phyloP scores from a whole-genome alignment of 92 coral and sea anemone genomes.

The Paramuricea clavata region DNA sequence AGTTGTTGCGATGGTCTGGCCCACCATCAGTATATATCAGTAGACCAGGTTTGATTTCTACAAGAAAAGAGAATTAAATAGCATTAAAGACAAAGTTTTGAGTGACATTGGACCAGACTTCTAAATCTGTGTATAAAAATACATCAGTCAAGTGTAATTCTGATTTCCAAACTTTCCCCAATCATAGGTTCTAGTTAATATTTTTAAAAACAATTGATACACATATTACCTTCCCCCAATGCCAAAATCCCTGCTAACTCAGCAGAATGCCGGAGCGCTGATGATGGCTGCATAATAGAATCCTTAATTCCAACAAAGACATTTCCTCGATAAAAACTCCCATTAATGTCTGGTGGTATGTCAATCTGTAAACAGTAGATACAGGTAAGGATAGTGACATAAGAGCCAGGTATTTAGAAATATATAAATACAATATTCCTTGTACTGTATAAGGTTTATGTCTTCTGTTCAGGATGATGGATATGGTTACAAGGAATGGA shows the following conservation, averaged over 20 bases:
- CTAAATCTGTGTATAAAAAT: too few species aligned
- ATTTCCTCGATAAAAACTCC: conserved; percentile 17
- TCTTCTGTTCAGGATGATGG: too few species aligned
- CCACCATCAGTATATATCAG: conserved; percentile 37
- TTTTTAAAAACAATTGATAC: too few species aligned
- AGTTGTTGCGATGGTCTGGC: conserved; percentile 16
- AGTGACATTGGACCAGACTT: too few species aligned
- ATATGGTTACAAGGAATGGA: too few species aligned
- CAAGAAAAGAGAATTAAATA: too few species aligned
- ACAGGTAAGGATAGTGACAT: too few species aligned
- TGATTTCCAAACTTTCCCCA: not conserved
- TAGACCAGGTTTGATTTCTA: conserved; percentile 22
- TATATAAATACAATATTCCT: too few species aligned
- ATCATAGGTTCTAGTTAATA: too few species aligned
- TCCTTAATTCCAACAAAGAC: conserved; percentile 19
- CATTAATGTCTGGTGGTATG: conserved; percentile 21
- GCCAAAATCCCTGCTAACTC: conserved; percentile 9
- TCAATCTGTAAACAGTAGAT: conserved; percentile 15
- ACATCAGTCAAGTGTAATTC: not conserved
- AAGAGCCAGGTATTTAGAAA: too few species aligned
- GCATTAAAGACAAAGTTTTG: too few species aligned
- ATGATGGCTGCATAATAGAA: conserved; percentile 16
- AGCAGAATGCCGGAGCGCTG: conserved; percentile 28
- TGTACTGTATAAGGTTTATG: not conserved
- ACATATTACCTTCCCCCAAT: not conserved